Percentiles rank a stretch among this genome's conserved stretches.
phyloP scores from a whole-genome alignment of 2,113 vertebrate species.

The Dipodomys spectabilis region DNA sequence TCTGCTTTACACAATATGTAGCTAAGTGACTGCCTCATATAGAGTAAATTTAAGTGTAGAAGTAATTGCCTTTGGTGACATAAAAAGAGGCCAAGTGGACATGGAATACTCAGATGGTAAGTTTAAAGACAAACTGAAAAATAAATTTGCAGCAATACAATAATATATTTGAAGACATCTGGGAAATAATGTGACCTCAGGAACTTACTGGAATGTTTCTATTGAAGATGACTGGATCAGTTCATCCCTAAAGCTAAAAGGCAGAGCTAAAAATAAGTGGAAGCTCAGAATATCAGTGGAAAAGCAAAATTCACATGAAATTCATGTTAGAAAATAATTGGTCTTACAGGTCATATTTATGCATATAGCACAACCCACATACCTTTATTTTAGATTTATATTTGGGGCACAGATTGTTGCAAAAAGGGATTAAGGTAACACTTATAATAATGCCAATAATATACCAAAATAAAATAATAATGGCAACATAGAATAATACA shows the following conservation, averaged over 20 bases:
- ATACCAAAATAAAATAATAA: neutral
- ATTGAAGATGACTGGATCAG: conserved; percentile 42
- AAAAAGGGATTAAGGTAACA: conserved; percentile 16
- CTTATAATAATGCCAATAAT: neutral
- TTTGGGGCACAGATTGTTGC: neutral
- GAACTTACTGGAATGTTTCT: conserved; percentile 41
- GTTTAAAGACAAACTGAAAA: conserved; percentile 66
- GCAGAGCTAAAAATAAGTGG: conserved; percentile 60
- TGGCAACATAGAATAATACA: too few relatives aligned
- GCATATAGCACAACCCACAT: neutral
- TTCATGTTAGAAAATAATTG: conserved; percentile 59
- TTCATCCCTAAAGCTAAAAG: conserved; percentile 74
- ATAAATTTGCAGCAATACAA: conserved; percentile 63
- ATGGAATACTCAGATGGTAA: conserved; percentile 22
- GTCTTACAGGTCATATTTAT: conserved; percentile 13
- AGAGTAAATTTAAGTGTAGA: conserved; percentile 52
- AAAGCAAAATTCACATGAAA: conserved; percentile 67
- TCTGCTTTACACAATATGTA: conserved; percentile 35
- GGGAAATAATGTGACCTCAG: conserved; percentile 58
- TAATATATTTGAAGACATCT: conserved; percentile 58
- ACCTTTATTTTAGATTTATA: conserved; percentile 27
- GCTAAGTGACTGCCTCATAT: neutral
- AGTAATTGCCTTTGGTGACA: conserved; percentile 26
- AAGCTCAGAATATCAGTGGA: conserved; percentile 57
- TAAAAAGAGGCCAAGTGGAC: neutral